Evolutionary conservation across 2,113 vertebrate species (phyloP).

Genomic region (Pionites leucogaster): DNA sequence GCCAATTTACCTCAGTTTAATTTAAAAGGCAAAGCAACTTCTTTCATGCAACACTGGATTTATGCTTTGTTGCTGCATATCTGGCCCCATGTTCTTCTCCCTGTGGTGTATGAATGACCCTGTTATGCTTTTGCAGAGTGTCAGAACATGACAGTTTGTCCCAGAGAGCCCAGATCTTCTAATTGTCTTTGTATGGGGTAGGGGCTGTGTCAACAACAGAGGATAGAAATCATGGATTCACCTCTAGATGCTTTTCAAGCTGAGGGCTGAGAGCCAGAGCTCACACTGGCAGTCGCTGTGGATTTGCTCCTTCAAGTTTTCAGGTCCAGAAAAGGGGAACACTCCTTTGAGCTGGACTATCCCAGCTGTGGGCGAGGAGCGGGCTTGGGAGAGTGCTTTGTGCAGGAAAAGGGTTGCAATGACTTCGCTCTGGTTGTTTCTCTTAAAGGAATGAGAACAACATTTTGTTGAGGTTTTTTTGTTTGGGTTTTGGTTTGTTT

Average conservation of each 20-base stretch:
- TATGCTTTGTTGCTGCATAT: neutral
- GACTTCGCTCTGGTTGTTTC: neutral
- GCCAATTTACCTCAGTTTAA: neutral
- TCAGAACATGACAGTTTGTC: neutral
- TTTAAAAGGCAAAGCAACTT: neutral
- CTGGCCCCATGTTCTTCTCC: neutral
- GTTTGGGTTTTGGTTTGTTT: neutral
- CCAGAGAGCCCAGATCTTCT: neutral
- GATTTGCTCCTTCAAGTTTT: neutral
- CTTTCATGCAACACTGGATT: neutral
- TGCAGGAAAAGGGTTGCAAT: neutral
- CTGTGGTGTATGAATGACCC: neutral
- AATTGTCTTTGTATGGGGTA: neutral
- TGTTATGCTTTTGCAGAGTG: neutral
- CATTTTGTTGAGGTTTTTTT: neutral
- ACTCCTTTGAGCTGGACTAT: neutral
- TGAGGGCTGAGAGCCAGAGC: neutral
- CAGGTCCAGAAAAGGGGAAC: neutral
- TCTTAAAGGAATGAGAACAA: neutral
- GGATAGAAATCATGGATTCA: neutral
- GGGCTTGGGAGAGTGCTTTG: neutral
- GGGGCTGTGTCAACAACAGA: neutral
- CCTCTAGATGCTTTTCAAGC: fast-evolving
- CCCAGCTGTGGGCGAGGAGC: neutral
- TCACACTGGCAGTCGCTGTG: neutral